Conservation (phyloP, 2,888 invertebrate species). For the Kuschelorhynchus macadamiae region DNA sequence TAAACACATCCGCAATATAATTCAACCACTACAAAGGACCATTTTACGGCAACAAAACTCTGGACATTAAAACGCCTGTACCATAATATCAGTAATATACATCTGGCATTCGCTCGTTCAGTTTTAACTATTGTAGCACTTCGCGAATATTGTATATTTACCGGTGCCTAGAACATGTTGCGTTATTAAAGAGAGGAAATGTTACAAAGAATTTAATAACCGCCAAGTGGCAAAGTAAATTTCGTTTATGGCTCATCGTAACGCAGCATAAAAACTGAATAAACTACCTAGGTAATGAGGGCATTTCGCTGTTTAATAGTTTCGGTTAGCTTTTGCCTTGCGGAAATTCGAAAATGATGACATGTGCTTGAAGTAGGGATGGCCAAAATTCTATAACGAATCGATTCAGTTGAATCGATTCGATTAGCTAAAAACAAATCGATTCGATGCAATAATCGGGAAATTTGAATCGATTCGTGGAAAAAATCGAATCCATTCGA, state of each 20-base stretch:
- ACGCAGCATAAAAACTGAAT: conserved; percentile 6
- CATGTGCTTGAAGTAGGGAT: too few species aligned
- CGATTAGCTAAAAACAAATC: too few species aligned
- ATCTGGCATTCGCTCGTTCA: conserved; percentile 31
- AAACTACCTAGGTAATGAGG: too few species aligned
- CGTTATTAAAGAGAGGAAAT: conserved; percentile 33
- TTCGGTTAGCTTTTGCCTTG: too few species aligned
- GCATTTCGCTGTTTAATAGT: too few species aligned
- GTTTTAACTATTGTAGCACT: conserved; percentile 21
- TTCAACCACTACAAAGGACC: conserved; percentile 22
- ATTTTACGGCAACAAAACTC: conserved; percentile 26
- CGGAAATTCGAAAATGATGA: too few species aligned
- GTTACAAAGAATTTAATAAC: conserved; percentile 35
- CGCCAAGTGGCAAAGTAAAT: conserved; percentile 36
- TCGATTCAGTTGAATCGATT: too few species aligned
- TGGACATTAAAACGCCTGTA: conserved; percentile 22
- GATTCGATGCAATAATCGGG: too few species aligned
- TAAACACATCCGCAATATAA: conserved; percentile 21
- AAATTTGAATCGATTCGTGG: too few species aligned
- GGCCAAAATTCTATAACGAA: too few species aligned
- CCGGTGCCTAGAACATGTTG: conserved; percentile 24
- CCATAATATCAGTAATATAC: conserved; percentile 32
- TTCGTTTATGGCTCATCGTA: conserved; percentile 19
- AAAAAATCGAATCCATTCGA: too few species aligned
- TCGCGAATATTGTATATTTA: conserved; percentile 36